A percentile compares a stretch with the other conserved stretches of the same genome.
These are phyloP conservation scores for Heliothis virescens DNA, from an alignment of 1,140 invertebrate genomes.

Conservation along the genomic window DNA sequence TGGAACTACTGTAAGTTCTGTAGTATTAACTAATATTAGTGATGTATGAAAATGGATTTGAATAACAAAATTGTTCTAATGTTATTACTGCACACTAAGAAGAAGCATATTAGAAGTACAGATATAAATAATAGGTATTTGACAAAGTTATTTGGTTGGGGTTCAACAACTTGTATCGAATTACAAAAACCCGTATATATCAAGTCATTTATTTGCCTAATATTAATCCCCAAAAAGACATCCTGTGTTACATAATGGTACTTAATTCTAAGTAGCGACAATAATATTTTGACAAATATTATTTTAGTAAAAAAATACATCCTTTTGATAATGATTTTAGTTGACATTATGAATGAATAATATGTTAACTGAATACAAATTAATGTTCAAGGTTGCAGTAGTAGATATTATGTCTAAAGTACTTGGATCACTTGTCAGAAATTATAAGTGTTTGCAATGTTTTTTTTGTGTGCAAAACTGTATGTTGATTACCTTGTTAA, in stretches of 20 bases:
- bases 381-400: conserved; percentile 22
- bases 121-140: no score
- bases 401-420: conserved; percentile 13
- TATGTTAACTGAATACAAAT: conserved; percentile 27
- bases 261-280: background rate
- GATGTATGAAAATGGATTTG: no score
- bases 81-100: no score
- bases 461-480: conserved; percentile 1
- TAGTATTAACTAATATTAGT: no score
- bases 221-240: background rate
- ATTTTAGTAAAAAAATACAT: background rate
- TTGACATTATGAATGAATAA: conserved; percentile 21
- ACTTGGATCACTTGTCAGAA: background rate
- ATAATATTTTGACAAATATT: background rate
- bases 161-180: no score
- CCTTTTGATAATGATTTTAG: background rate
- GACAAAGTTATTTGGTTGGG: no score
- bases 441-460: conserved; percentile 18
- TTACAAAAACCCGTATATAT: no score
- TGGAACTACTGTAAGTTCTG: background rate
- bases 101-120: no score
- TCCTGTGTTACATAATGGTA: background rate
- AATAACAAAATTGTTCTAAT: no score
- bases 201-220: no score
- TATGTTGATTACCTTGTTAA: background rate